A percentile compares a stretch with the other conserved stretches of the same genome.
phyloP scores from a whole-genome alignment of 2,888 invertebrate genomes.

The Ormyrus thymus region DNA sequence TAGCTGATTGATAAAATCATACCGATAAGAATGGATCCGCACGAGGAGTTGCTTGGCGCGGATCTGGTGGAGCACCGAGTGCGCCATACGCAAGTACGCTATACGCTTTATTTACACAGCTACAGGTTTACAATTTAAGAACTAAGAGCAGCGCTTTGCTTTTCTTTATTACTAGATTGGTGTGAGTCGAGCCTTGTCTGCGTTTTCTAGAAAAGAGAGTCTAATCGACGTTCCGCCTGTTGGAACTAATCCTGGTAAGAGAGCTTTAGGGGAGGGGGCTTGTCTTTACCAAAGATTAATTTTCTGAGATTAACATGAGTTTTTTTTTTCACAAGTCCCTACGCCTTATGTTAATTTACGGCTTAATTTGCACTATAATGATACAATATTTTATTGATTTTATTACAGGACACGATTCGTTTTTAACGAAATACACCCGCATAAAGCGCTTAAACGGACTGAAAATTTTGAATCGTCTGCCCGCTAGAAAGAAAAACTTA shows the following conservation, averaged over 20 bases:
- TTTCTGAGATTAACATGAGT: too few species aligned
- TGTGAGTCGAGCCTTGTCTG: conserved; percentile 85
- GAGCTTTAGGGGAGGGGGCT: neutral
- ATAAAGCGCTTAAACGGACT: conserved; percentile 57
- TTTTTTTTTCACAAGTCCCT: too few species aligned
- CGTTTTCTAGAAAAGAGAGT: conserved; percentile 77
- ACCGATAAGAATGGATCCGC: conserved; percentile 89
- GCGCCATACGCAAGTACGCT: conserved; percentile 80
- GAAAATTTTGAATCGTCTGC: conserved; percentile 32
- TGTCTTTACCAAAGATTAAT: too few species aligned
- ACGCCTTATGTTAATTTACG: too few species aligned
- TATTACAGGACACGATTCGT: conserved; percentile 69
- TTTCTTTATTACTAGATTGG: conserved; percentile 75
- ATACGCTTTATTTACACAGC: neutral
- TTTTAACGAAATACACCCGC: conserved; percentile 64
- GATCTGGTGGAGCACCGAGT: conserved; percentile 92
- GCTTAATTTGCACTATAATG: neutral
- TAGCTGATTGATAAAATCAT: conserved; percentile 83
- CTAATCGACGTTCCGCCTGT: conserved; percentile 76
- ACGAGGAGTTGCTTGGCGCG: conserved; percentile 91
- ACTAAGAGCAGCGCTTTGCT: neutral
- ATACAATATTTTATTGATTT: conserved; percentile 28
- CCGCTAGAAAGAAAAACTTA: conserved; percentile 12
- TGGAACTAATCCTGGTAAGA: conserved; percentile 84
- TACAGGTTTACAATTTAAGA: neutral